Base-by-base conservation (phyloP, 2,797 vertebrate species). In the Petrocephalus sullivani region DNA sequence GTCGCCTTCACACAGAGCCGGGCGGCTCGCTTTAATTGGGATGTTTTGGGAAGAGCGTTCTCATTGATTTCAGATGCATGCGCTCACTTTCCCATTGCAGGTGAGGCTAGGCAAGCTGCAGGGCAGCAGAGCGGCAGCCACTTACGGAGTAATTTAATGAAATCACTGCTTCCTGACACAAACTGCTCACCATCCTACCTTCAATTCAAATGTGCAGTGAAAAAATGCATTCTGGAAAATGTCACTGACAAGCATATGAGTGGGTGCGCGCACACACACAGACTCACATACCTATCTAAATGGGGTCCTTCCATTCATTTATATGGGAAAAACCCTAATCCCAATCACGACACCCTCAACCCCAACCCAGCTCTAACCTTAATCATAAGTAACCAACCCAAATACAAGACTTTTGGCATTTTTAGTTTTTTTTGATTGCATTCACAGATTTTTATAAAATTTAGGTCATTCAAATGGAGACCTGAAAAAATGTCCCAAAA, bases 1-100 rank as follows among this genome's bases (percentile, higher is more conserved):
- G 41, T 88, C 81, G 51, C 56, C 58, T 84, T 61, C 51, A 51
- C 56, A 81, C 58, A 64, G 41, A 84, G 46, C 78, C 82, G 54
- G 12, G 71, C 49, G 46, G 28, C 33, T 71, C 56, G 82, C 49
- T 49, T 71, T 53, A 85, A 88, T 56, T 56, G 19, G 49, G 58
- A 56, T 21, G n/a, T 85, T 88, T 85, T 61, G 28, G 81, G 88
- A 85, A 71, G 61, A 16, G 49, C 82, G 21, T 71, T 67, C 46
- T 56, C 46, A 64, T 88, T 56, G 46, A 67, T 88, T 85, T 71
- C 10, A 88, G 71, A 85, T 61, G 49, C 23, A n/a, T n/a, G 78
- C 71, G 23, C 10, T 71, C 51, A 71, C 8, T 67, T 21, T 54
- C 5, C 0, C 14, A 37, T 23, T 16, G 37, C 81, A 33, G 56